Conservation (phyloP, 2,797 vertebrate genomes). For the Amblyopsis hoosieri region DNA sequence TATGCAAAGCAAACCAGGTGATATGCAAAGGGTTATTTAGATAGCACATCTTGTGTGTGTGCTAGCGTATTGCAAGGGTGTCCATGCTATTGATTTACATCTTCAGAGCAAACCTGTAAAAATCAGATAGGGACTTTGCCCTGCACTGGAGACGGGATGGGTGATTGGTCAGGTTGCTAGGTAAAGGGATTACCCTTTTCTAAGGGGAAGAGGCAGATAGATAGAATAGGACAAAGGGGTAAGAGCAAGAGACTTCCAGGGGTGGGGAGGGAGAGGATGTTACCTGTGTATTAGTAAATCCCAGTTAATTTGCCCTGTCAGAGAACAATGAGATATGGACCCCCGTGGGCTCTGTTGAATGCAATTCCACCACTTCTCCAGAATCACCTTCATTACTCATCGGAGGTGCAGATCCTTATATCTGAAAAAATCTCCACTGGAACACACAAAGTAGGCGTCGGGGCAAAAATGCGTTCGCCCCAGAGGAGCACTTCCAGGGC, state of each 20-base stretch:
- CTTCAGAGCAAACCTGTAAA: constrained; percentile 46
- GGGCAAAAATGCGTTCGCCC: constrained; percentile 6
- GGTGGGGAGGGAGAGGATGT: constrained; percentile 15
- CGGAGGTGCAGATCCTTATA: constrained; percentile 53
- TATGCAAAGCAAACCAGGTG: constrained; percentile 51
- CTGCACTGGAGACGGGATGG: constrained; percentile 22
- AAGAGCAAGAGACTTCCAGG: background rate
- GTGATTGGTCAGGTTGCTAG: constrained; percentile 33
- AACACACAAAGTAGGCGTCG: constrained; percentile 19
- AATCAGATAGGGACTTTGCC: constrained; percentile 30
- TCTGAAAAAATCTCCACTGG: background rate
- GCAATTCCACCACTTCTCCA: constrained; percentile 70
- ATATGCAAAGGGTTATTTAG: constrained; percentile 48
- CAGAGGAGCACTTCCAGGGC: constrained; percentile 29
- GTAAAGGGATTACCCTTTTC: constrained; percentile 60
- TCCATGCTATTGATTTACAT: constrained; percentile 48
- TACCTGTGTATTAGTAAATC: constrained; percentile 75
- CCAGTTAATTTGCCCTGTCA: constrained; percentile 77
- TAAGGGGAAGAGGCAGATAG: constrained; percentile 23
- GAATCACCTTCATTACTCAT: constrained; percentile 73
- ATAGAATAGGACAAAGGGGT: constrained; percentile 23
- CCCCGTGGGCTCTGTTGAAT: constrained; percentile 65
- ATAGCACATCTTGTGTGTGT: constrained; percentile 11
- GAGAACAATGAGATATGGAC: constrained; percentile 74
- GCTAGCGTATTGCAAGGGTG: constrained; percentile 19